Percentiles rank a stretch among this genome's conserved stretches.
Evolutionary conservation across 2,888 invertebrate species (phyloP).

Genomic region (Cantharis rustica): DNA sequence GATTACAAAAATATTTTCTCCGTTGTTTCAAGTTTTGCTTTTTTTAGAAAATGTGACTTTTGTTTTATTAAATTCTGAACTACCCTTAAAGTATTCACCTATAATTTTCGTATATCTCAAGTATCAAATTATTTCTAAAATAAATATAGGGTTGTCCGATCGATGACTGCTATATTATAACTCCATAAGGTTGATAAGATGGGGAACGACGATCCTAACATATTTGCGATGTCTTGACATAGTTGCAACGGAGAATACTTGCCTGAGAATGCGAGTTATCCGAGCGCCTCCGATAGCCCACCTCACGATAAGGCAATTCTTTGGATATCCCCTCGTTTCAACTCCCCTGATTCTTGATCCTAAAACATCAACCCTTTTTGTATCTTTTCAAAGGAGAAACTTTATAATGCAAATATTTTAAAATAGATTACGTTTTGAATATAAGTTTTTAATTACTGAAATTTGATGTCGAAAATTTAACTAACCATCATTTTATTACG

Average conservation of each 20-base stretch:
- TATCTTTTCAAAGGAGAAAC: slow-evolving; percentile 3
- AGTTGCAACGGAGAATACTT: slow-evolving; percentile 44
- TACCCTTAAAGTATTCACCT: neutral
- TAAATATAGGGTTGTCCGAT: slow-evolving; percentile 16
- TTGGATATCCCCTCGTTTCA: slow-evolving; percentile 29
- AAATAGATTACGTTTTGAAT: neutral
- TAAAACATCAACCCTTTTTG: slow-evolving; percentile 12
- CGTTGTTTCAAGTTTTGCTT: neutral
- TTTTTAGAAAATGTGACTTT: neutral
- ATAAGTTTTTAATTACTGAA: neutral
- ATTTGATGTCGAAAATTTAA: neutral
- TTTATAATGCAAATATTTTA: neutral
- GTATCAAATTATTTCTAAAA: neutral
- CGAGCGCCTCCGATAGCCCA: slow-evolving; percentile 31
- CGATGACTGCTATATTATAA: slow-evolving; percentile 33
- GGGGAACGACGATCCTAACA: slow-evolving; percentile 46
- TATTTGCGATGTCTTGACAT: slow-evolving; percentile 52
- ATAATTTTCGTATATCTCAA: neutral
- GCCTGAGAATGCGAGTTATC: slow-evolving; percentile 42
- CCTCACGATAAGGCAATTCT: slow-evolving; percentile 32
- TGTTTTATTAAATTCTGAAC: neutral
- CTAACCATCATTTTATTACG: neutral
- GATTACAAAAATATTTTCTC: neutral
- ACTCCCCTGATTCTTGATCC: slow-evolving; percentile 14
- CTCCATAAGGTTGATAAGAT: slow-evolving; percentile 39